Percentiles rank a stretch among this genome's conserved stretches.
Evolutionary conservation across 1,140 invertebrate species (phyloP).

Genomic region (Glossosoma conforme): DNA sequence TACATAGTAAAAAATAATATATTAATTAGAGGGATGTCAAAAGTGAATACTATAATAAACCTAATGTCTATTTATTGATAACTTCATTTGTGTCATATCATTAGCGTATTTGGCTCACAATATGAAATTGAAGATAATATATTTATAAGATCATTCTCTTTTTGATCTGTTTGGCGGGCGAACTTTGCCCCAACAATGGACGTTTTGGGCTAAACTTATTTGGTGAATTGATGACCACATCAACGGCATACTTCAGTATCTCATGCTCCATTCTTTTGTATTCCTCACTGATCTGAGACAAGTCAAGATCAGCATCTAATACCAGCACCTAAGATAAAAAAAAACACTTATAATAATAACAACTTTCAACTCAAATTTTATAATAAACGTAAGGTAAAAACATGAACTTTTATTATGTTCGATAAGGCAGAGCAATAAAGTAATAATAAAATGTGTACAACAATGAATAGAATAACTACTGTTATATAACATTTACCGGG

Average conservation of each 20-base stretch:
- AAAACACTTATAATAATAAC: slow-evolving; percentile 2
- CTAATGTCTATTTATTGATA: too few species aligned
- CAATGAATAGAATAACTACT: too few species aligned
- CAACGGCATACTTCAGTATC: slow-evolving; percentile 43
- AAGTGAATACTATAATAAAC: too few species aligned
- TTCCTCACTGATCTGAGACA: slow-evolving; percentile 55
- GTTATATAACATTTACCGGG: slow-evolving; percentile 46
- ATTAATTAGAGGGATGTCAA: too few species aligned
- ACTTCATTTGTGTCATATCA: too few species aligned
- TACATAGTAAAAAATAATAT: too few species aligned
- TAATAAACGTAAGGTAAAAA: neutral
- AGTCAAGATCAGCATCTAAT: slow-evolving; percentile 58
- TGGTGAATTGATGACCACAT: slow-evolving; percentile 46
- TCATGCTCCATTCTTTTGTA: slow-evolving; percentile 56
- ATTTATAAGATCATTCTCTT: too few species aligned
- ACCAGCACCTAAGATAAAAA: slow-evolving; percentile 49
- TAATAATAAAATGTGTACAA: slow-evolving; percentile 4
- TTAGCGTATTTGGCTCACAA: too few species aligned
- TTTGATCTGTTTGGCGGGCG: too few species aligned
- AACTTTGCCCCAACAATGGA: too few species aligned
- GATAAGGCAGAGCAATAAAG: neutral
- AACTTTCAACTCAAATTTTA: neutral
- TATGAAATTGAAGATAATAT: too few species aligned
- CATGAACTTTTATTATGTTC: too few species aligned
- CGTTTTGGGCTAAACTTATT: slow-evolving; percentile 46